phyloP scores from a whole-genome alignment of 2,113 vertebrate genomes.

The Paraplagusia blochii region DNA sequence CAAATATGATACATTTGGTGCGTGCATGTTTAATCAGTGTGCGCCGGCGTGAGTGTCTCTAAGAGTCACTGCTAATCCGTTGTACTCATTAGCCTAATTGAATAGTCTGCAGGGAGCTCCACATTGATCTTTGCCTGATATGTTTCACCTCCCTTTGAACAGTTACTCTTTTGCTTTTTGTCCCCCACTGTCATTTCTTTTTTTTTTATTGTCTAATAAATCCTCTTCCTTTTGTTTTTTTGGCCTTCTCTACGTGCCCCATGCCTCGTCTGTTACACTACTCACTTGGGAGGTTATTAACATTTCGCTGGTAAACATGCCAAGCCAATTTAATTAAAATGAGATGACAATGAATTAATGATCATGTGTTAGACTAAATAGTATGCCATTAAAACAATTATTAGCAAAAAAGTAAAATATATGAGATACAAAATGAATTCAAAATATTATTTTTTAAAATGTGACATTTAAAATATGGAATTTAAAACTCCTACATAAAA shows the following conservation, averaged over 20 bases:
- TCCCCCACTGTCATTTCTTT: constrained; percentile 21
- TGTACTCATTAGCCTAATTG: constrained; percentile 74
- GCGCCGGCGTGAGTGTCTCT: background rate
- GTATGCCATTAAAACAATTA: too few relatives aligned
- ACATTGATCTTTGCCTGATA: constrained; percentile 56
- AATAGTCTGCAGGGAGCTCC: constrained; percentile 54
- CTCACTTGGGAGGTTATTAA: too few relatives aligned
- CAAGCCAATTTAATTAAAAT: too few relatives aligned
- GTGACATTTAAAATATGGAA: too few relatives aligned
- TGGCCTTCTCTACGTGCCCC: background rate
- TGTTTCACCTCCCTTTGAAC: constrained; percentile 39
- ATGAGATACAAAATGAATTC: too few relatives aligned
- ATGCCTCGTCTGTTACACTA: too few relatives aligned
- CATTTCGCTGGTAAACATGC: too few relatives aligned
- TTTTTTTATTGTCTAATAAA: constrained; percentile 12
- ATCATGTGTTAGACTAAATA: too few relatives aligned
- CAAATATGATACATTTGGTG: constrained; percentile 11
- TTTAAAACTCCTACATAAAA: too few relatives aligned
- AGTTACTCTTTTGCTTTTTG: constrained; percentile 14
- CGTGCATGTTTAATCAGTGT: constrained; percentile 22
- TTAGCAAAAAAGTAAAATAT: too few relatives aligned
- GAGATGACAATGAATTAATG: too few relatives aligned
- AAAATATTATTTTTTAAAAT: too few relatives aligned
- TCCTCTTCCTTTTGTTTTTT: constrained; percentile 10
- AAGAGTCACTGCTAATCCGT: constrained; percentile 51